Evolutionary conservation across 2,113 vertebrate species (phyloP), one percentile per base, ranked within the genome.

Genomic region (Aix galericulata): DNA sequence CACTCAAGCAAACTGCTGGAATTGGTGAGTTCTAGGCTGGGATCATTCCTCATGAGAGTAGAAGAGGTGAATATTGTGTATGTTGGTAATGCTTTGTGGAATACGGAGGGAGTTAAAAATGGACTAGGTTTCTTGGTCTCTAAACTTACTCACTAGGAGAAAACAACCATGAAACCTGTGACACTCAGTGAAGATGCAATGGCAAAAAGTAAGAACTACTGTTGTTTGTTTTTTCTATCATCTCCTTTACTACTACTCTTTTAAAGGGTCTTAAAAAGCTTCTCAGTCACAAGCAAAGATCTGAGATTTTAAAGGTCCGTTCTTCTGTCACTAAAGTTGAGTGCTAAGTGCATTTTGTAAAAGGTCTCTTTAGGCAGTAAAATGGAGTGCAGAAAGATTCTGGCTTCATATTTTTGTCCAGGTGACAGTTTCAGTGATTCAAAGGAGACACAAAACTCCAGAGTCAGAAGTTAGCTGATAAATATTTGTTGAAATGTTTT

Each of bases 31-130:
- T 67, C 18, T 71, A 50, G 17, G 23, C 25, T 60, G 48, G 67
- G 2, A 15, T 73, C 32, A 48, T 1, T 1, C 34, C 38, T 75
- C 2, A 0, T 34, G 32, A 11, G 29, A 59, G 58, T 1, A 29
- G 6, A 13, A 63, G n/a, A 34, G 27, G 7, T 50, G 22, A 42
- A 50, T 5, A 17, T 5, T 59, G 9, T 66, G 46, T 50, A 21
- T 63, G 36, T 31, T 67, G 17, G 14, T 82, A 46, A 40, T 68
- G 38, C 0, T 34, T 58, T 79, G 82, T 17, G n/a, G 16, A 80
- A 60, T 21, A 89, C 5, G 72, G 50, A 74, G 11, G 31, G 14
- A 38, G 60, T 29, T 68, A 63, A 55, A 91, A 88, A 68, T 4
- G 6, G 11, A 60, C 4, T 13, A 52, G 13, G 4, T 50, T 77